Base-by-base conservation (phyloP, 2,113 vertebrate species). In the Arvicanthis niloticus region DNA sequence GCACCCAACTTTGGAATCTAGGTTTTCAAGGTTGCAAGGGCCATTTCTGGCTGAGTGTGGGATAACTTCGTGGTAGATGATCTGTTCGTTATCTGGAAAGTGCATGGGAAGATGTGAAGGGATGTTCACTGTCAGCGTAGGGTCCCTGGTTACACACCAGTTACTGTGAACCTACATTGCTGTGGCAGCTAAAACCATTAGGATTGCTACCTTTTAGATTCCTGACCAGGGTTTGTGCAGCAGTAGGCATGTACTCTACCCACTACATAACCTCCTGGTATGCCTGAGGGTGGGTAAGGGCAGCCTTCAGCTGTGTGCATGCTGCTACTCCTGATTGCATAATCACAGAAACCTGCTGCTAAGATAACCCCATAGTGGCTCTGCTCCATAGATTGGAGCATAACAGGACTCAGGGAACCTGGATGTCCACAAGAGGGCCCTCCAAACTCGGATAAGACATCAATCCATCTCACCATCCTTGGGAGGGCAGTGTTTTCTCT, bases 311-410 rank as follows among this genome's bases (percentile, higher is more conserved):
- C 11, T 76, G 26, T 7, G 11, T 22, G 34, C 4, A n/a, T 22
- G 19, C 70, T 6, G 68, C 70, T 31, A 5, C 70, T 31, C 34
- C 4, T 0, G 24, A 34, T 24, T 7, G 21, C 48, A 58, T 10
- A n/a, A 21, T 7, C 21, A 58, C n/a, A 15, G 5, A n/a, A 12
- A 31, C 26, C 76, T 7, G 4, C 0, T 1, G 1, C 26, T 21
- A 65, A 12, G 7, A 3, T 3, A 3, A 10, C 60, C 31, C 48
- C 17, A 7, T n/a, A 6, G 3, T 12, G 56, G 6, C 2, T 72
- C 17, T 17, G 48, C 53, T 45, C 56, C 58, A 72, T 19, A 42
- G 37, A 12, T 2, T 95, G 48, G 56, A 8, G 58, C 7, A 10
- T 65, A 34, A 67, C 4, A 37, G 15, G 15, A n/a, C 34, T 37